These are phyloP conservation scores for Prinia subflava DNA, from an alignment of 2,113 vertebrate genomes.

Conservation along the genomic window DNA sequence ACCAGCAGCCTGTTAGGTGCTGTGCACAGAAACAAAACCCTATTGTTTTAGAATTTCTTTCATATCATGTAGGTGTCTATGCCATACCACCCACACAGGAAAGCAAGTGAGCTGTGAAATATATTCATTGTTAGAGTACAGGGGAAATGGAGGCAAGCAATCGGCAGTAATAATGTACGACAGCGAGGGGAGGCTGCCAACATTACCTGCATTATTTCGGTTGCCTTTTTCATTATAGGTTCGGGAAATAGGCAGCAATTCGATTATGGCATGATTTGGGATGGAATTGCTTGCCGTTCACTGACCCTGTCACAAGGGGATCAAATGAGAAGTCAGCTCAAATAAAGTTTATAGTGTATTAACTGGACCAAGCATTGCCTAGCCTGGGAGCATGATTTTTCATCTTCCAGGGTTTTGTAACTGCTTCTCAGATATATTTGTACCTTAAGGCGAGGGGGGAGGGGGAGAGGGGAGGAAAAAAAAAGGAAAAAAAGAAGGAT, in stretches of 20 bases:
- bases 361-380: conserved; percentile 75
- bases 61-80: conserved; percentile 84
- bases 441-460: conserved; percentile 68
- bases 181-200: conserved; percentile 81
- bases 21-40: conserved; percentile 66
- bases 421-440: conserved; percentile 77
- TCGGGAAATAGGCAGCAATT: conserved; percentile 87
- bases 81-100: conserved; percentile 84
- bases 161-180: conserved; percentile 88
- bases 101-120: conserved; percentile 91
- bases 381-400: conserved; percentile 73
- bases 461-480: neutral
- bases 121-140: conserved; percentile 89
- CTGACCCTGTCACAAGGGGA: conserved; percentile 83
- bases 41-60: conserved; percentile 85
- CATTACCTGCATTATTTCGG: conserved; percentile 88
- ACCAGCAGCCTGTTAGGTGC: conserved; percentile 69
- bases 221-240: conserved; percentile 89
- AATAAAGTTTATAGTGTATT: conserved; percentile 91
- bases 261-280: conserved; percentile 88
- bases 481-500: conserved; percentile 59
- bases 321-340: conserved; percentile 88
- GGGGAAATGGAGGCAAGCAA: conserved; percentile 84
- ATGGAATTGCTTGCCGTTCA: conserved; percentile 81
- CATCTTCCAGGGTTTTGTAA: conserved; percentile 76